These are phyloP conservation scores for Thinocorus orbignyianus DNA, from an alignment of 2,113 vertebrate genomes.

Conservation along the genomic window DNA sequence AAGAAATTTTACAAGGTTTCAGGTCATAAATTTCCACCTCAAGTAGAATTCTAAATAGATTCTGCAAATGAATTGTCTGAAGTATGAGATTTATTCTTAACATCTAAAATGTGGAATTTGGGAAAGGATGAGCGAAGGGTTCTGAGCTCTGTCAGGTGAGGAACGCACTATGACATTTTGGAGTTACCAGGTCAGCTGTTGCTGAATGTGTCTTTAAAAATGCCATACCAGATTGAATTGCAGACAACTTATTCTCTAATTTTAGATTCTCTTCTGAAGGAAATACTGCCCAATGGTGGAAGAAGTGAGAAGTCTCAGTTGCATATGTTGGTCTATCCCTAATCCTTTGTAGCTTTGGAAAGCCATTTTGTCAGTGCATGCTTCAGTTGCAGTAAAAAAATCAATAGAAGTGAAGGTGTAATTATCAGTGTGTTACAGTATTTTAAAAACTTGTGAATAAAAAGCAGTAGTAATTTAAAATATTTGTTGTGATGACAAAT, in stretches of 20 bases:
- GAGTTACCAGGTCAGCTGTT: neutral
- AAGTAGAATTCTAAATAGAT: slow-evolving; percentile 2
- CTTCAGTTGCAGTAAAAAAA: neutral
- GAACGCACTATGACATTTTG: neutral
- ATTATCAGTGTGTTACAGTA: neutral
- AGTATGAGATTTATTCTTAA: neutral
- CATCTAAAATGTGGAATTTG: neutral
- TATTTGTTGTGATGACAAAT: neutral
- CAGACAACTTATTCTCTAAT: neutral
- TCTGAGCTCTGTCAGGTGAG: neutral
- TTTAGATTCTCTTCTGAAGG: neutral
- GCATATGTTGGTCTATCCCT: neutral
- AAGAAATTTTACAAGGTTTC: slow-evolving; percentile 1
- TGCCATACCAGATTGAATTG: neutral
- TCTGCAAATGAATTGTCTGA: neutral
- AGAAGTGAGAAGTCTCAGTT: neutral
- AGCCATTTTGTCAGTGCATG: neutral
- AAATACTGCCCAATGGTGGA: neutral
- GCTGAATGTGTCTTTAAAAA: neutral
- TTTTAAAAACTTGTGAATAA: neutral
- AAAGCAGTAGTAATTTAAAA: neutral
- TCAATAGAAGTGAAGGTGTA: neutral
- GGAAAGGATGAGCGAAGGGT: neutral
- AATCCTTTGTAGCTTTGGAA: neutral
- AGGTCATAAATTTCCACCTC: slow-evolving; percentile 27